These are phyloP conservation scores for Mareca strepera DNA, from an alignment of 2,797 vertebrate genomes.

Conservation along the genomic window DNA sequence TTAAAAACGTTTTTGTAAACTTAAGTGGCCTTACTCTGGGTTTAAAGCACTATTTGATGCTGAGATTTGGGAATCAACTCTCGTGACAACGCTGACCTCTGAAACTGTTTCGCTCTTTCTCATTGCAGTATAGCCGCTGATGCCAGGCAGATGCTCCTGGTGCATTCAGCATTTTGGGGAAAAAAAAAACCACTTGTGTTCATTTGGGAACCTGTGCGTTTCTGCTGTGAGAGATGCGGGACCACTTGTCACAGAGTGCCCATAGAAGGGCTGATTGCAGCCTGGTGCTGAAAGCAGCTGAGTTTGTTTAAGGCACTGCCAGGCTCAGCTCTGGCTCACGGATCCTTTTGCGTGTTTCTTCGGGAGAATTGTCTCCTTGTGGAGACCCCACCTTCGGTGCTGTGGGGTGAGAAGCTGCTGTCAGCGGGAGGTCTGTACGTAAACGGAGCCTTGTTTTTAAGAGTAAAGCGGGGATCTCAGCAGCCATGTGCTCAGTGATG, in stretches of 20 bases:
- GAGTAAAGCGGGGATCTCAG: not conserved
- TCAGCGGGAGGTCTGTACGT: not conserved
- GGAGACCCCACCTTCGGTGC: not conserved
- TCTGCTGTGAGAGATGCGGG: not conserved
- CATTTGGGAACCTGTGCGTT: not conserved
- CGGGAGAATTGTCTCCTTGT: not conserved
- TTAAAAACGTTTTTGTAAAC: not conserved
- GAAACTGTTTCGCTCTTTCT: not conserved
- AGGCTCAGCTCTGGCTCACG: not conserved
- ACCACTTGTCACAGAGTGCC: not conserved
- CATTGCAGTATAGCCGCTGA: not conserved
- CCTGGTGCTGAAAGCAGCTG: not conserved
- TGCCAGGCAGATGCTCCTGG: not conserved
- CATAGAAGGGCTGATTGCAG: not conserved
- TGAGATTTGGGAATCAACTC: not conserved
- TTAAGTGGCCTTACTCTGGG: not conserved
- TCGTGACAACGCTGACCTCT: not conserved
- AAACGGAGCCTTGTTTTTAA: slow-evolving; percentile 26
- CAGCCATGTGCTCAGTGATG: slow-evolving; percentile 71
- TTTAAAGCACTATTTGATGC: not conserved
- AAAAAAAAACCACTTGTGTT: not conserved
- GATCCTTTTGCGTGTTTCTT: not conserved
- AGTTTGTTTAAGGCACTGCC: not conserved
- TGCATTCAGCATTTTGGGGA: not conserved
- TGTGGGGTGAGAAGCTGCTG: not conserved